Evolutionary conservation across 1,140 invertebrate genomes (phyloP), one percentile per base, ranked within the genome.

Genomic region (Cephus cinctus): DNA sequence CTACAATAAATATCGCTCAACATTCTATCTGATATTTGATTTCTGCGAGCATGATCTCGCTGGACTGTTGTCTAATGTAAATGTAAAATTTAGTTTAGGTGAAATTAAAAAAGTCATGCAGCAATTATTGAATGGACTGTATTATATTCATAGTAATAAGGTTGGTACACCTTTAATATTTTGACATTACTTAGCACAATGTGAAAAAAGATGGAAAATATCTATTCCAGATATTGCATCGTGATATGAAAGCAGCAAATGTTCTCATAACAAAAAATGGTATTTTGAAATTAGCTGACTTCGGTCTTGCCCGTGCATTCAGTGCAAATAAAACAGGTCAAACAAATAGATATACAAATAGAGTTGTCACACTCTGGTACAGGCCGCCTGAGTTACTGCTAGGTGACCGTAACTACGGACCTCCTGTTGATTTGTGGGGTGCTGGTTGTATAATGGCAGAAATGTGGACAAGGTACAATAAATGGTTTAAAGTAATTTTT

Each of bases 161-260:
- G 87, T 90, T 56, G 58, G 56, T 54, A 31, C 38, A 18, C 19
- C 21, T 35, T 6, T 21, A 25, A 9, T 50, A 8, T 42, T 9
- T 19, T 5, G 34, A 21, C 39, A 12, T 31, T 14, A 19, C 16
- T 21, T 5, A 45, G 2, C 20, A 18, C 22, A 5, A 16, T 8
- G 8, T 5, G 18, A 19, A 19, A 5, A 4, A 19, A n/a, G n/a
- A 16, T 40, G 5, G n/a, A n/a, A n/a, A n/a, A n/a, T 57, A 54
- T 27, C 9, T 43, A 40, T 47, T 58, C 19, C 47, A 86, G 84
- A 93, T 93, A 51, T 72, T 96, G 0, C 94, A 96, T 69, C 82
- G 96, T 63, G 96, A 98, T 67, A 98, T 99, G 94, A 99, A 99
- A 79, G 94, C 98, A 32, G 96, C 97, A 0, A 99, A 99, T 82